phyloP scores from a whole-genome alignment of 2,888 invertebrate species.

The Aphodius granarius region DNA sequence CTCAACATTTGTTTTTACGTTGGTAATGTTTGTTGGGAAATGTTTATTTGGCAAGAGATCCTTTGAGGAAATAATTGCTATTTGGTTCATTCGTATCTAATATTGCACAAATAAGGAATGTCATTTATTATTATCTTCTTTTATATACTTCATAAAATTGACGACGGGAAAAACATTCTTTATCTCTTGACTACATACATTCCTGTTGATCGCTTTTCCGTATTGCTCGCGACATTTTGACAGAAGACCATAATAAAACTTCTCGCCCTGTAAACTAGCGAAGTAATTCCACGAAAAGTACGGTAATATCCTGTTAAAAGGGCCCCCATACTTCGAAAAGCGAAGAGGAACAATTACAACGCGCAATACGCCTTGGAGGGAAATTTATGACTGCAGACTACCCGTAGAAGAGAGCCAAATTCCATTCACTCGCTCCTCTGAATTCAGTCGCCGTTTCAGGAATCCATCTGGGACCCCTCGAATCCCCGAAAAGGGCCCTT shows the following conservation, averaged over 20 bases:
- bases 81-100: not conserved
- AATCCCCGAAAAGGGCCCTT: not conserved
- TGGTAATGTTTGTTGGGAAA: not conserved
- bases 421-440: not conserved
- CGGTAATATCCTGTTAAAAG: not conserved
- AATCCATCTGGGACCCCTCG: not conserved
- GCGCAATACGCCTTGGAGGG: not conserved
- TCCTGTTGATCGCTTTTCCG: not conserved
- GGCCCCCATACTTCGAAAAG: not conserved
- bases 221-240: not conserved
- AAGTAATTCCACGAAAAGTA: not conserved
- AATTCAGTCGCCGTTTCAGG: not conserved
- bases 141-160: too few species aligned
- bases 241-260: not conserved
- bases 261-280: not conserved
- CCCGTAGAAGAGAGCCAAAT: not conserved
- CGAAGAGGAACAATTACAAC: not conserved
- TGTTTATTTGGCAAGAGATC: not conserved
- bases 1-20: not conserved
- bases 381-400: not conserved
- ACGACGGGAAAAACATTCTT: not conserved
- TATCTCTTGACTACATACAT: not conserved
- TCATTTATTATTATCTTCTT: too few species aligned
- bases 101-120: too few species aligned
- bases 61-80: not conserved